Percentiles rank a stretch among this genome's conserved stretches.
phyloP scores from a whole-genome alignment of 2,888 invertebrate genomes.

The Troilus luridus region DNA sequence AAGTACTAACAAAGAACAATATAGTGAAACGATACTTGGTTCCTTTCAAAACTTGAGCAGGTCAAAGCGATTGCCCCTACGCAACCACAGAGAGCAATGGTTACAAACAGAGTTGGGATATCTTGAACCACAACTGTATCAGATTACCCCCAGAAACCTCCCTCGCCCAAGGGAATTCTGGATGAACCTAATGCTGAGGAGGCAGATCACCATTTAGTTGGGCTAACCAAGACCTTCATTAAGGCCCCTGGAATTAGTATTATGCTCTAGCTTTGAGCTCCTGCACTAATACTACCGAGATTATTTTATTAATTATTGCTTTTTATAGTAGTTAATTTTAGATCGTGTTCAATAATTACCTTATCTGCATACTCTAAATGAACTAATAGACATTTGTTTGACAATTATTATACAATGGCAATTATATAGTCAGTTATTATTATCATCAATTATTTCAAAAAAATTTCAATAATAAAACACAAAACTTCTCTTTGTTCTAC shows the following conservation, averaged over 20 bases:
- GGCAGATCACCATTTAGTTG: not conserved
- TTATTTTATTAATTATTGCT: not conserved
- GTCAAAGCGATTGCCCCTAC: too few relatives aligned
- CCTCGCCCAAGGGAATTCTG: not conserved
- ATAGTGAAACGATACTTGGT: too few relatives aligned
- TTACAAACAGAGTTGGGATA: slow-evolving; percentile 2
- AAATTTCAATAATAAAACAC: too few relatives aligned
- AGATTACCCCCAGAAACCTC: slow-evolving; percentile 2
- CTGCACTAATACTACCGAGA: not conserved
- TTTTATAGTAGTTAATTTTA: not conserved
- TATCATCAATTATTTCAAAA: too few relatives aligned
- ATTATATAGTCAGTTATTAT: too few relatives aligned
- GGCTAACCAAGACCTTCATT: slow-evolving; percentile 31
- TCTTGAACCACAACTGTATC: not conserved
- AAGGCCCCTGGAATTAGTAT: not conserved
- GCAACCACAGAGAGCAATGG: not conserved
- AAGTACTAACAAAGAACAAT: too few relatives aligned
- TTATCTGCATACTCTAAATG: not conserved
- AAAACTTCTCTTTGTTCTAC: too few relatives aligned
- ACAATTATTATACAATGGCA: not conserved
- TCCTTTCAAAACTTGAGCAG: too few relatives aligned
- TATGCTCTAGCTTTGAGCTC: not conserved
- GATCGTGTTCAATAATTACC: not conserved
- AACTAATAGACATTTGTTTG: not conserved
- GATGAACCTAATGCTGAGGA: not conserved